Conservation (phyloP, 2,797 vertebrate species). For the Megaceryle alcyon region DNA sequence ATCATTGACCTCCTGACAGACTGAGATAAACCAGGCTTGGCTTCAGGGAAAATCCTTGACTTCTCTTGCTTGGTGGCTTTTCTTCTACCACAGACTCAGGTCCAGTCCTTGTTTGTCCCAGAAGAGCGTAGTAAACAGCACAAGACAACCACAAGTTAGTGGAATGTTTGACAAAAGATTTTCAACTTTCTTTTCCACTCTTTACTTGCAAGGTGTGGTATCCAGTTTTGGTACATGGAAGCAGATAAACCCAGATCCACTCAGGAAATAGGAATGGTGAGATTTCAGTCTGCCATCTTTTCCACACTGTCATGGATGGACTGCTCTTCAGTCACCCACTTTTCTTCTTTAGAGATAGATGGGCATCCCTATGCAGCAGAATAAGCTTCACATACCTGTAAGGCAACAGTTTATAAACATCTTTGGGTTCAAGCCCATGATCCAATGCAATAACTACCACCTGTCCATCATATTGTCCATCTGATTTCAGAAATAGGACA, state of each 20-base stretch:
- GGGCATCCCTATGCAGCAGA: not conserved
- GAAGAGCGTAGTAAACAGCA: not conserved
- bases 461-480: not conserved
- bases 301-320: not conserved
- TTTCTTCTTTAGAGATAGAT: not conserved
- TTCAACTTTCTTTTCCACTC: not conserved
- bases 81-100: not conserved
- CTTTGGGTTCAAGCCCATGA: not conserved
- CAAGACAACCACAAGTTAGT: not conserved
- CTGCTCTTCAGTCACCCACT: not conserved
- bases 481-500: not conserved
- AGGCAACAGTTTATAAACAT: not conserved
- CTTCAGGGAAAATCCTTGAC: not conserved
- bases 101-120: not conserved
- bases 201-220: not conserved
- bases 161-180: not conserved
- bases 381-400: not conserved
- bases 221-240: not conserved
- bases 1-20: not conserved
- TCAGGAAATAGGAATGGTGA: not conserved
- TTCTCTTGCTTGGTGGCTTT: not conserved
- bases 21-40: not conserved
- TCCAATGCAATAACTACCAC: not conserved
- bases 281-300: not conserved
- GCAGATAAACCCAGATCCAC: not conserved